Percentiles rank a stretch among this genome's conserved stretches.
phyloP scores from a whole-genome alignment of 2,113 vertebrate species.

The Melospiza georgiana region DNA sequence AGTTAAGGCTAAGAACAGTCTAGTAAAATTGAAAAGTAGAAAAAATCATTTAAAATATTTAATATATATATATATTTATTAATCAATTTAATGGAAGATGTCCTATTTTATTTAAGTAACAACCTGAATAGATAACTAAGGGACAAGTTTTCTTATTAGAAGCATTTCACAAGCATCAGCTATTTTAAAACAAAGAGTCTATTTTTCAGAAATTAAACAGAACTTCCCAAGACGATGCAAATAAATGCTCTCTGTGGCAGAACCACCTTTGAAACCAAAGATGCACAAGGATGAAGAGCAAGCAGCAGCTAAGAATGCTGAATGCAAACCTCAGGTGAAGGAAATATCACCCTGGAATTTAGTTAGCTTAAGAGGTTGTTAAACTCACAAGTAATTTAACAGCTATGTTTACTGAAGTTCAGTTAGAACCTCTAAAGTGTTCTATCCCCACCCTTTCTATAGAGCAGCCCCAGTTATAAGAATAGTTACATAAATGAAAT shows the following conservation, averaged over 20 bases:
- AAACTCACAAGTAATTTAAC: not conserved
- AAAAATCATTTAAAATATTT: not conserved
- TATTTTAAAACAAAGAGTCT: not conserved
- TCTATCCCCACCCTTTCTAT: not conserved
- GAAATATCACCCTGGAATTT: not conserved
- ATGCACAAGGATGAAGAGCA: not conserved
- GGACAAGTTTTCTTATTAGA: not conserved
- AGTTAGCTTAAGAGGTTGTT: not conserved
- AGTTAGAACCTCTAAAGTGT: not conserved
- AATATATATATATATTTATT: not conserved
- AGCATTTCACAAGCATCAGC: not conserved
- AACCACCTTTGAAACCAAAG: not conserved
- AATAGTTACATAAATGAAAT: not conserved
- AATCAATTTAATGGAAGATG: not conserved
- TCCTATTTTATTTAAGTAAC: not conserved
- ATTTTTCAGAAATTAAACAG: not conserved
- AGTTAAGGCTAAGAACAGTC: not conserved
- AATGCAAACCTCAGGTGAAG: not conserved
- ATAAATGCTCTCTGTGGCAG: not conserved
- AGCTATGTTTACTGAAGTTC: not conserved
- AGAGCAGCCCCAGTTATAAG: not conserved
- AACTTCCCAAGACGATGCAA: not conserved
- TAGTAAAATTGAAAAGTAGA: not conserved
- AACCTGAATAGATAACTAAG: not conserved
- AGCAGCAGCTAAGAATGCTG: not conserved